These are phyloP conservation scores for Scomber scombrus DNA, from an alignment of 2,113 vertebrate species.

Conservation along the genomic window DNA sequence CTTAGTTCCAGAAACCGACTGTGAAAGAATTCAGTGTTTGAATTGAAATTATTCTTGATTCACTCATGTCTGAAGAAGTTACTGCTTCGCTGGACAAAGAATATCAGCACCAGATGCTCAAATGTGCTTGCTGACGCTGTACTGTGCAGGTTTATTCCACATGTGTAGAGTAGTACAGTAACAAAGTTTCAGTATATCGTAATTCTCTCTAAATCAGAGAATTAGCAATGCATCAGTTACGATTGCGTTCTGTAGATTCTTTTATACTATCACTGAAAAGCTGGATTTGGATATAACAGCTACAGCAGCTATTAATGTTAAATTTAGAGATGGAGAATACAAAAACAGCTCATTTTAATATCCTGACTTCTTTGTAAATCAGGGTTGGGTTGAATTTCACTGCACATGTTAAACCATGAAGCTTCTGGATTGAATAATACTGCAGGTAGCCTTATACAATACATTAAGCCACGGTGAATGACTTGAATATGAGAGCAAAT, in stretches of 20 bases:
- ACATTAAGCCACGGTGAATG: constrained; percentile 5
- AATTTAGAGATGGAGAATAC: background rate
- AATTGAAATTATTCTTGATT: constrained; percentile 37
- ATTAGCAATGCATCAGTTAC: background rate
- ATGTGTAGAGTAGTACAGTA: background rate
- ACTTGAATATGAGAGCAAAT: constrained; percentile 23
- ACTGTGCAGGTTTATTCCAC: background rate
- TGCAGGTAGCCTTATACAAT: constrained; percentile 17
- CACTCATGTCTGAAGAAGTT: constrained; percentile 39
- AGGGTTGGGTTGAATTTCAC: background rate
- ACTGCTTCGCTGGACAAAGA: constrained; percentile 49
- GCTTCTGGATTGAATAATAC: constrained; percentile 23
- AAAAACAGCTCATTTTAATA: background rate
- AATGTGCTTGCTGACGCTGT: constrained; percentile 31
- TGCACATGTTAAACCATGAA: background rate
- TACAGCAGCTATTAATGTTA: background rate
- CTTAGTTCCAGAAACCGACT: constrained; percentile 12
- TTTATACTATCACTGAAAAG: background rate
- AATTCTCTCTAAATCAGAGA: background rate
- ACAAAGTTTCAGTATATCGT: background rate
- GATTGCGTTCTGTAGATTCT: background rate
- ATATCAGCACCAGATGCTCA: constrained; percentile 43
- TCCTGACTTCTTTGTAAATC: background rate
- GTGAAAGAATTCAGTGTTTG: constrained; percentile 19
- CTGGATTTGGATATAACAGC: background rate